These are phyloP conservation scores for Hoplostethus atlanticus DNA, from an alignment of 2,797 vertebrate genomes.

Conservation along the genomic window DNA sequence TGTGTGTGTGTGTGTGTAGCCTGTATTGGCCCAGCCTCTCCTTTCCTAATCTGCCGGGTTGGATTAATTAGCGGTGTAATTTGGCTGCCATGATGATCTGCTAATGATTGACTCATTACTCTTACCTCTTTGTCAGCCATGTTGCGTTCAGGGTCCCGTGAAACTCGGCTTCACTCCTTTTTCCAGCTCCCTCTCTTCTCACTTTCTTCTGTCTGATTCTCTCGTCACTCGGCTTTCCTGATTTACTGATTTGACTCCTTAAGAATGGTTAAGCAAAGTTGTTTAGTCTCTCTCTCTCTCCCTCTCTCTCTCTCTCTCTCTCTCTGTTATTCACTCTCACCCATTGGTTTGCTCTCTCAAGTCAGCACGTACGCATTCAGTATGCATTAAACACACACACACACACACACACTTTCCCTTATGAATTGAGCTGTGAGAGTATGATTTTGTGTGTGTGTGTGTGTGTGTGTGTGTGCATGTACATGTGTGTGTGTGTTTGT, in stretches of 20 bases:
- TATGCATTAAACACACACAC: constrained; percentile 4
- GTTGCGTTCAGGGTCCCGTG: constrained; percentile 25
- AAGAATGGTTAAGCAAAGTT: background rate
- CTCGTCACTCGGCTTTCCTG: background rate
- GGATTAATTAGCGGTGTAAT: constrained; percentile 30
- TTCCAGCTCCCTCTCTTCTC: background rate
- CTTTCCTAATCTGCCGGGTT: constrained; percentile 29
- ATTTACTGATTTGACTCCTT: constrained; percentile 21
- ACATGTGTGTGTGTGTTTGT: constrained; percentile 15
- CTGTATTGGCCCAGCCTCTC: background rate
- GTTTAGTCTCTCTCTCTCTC: background rate
- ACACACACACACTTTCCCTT: constrained; percentile 18
- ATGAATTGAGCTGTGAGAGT: constrained; percentile 48
- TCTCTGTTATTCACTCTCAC: constrained; percentile 14
- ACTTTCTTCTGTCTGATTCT: background rate
- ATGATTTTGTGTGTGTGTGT: constrained; percentile 22
- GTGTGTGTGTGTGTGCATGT: no score
- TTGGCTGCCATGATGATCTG: constrained; percentile 29
- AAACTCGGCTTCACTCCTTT: background rate
- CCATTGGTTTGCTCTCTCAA: constrained; percentile 46
- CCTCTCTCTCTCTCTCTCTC: background rate
- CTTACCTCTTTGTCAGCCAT: constrained; percentile 33
- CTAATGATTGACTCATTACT: constrained; percentile 43
- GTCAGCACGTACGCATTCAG: constrained; percentile 31
- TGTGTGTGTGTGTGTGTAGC: background rate